Evolutionary conservation across 2,888 invertebrate genomes (phyloP), one percentile per base, ranked within the genome.

Genomic region (Caenorhabditis angaria): DNA sequence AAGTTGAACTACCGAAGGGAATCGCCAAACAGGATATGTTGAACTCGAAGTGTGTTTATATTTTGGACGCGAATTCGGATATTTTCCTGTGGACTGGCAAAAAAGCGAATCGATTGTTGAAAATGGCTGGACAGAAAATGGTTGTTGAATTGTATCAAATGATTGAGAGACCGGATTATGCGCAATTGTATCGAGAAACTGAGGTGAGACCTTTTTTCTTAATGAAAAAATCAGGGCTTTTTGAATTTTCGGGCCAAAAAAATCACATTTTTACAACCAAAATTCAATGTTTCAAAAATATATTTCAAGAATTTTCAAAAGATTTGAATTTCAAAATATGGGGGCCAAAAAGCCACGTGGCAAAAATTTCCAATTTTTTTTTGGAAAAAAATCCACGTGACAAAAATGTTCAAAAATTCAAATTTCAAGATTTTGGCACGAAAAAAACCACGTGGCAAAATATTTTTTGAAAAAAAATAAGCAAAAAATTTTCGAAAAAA

Each of bases 11-110:
- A 54, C 79, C 79, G 8, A 81, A 81, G 61, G 84, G 82, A 29
- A 71, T 80, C 5, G 77, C 82, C 3, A 74, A 82, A 57, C 75
- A 94, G 82, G 91, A 91, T 0, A 90, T 94, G 80, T 91, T 99
- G 60, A 92, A 93, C 83, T 94, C 94, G 71, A 92, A 94, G 87
- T 93, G 94, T 89, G 97, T 99, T 0, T 99, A 96, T 89, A 93
- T 99, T 86, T 91, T 99, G 64, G 99, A 99, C 89, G 95, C 95
- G 87, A 93, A 92, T 87, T 90, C 93, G n/a, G 88, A 88, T 55
- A 71, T 88, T n/a, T 88, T 82, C 70, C 70, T 88, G 25, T 88
- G 88, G 94, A 94, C 96, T 89, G 99, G 99, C 29, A 94, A 95
- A 88, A 97, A 97, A 88, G 97, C 97, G 0, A 95, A 97, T 0